Evolutionary conservation across 1,140 invertebrate genomes (phyloP).

Genomic region (Cydia amplana): DNA sequence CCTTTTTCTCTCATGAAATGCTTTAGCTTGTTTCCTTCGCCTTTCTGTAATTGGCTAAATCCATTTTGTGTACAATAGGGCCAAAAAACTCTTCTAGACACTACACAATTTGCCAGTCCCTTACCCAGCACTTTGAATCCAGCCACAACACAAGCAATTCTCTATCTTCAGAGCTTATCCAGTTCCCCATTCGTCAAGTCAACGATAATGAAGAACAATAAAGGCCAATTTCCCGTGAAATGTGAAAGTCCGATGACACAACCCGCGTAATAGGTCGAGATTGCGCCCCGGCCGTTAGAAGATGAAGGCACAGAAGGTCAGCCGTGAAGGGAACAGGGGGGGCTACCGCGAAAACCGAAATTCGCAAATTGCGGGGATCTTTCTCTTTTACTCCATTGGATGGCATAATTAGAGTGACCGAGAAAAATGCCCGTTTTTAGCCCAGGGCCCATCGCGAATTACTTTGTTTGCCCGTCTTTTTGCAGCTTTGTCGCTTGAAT

Average conservation of each 20-base stretch:
- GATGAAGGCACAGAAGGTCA: slow-evolving; percentile 12
- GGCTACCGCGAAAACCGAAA: too few species aligned
- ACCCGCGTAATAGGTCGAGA: slow-evolving; percentile 61
- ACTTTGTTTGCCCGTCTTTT: not conserved
- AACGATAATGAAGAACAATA: slow-evolving; percentile 15
- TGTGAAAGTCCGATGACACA: slow-evolving; percentile 68
- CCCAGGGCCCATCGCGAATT: not conserved
- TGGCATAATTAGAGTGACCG: too few species aligned
- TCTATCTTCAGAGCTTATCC: not conserved
- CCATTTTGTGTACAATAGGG: not conserved
- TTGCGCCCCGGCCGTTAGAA: slow-evolving; percentile 30
- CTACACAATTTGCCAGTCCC: too few species aligned
- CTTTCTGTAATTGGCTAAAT: not conserved
- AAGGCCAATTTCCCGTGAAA: slow-evolving; percentile 45
- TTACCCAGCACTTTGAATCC: too few species aligned
- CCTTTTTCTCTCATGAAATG: not conserved
- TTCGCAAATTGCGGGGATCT: too few species aligned
- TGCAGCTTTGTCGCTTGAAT: too few species aligned
- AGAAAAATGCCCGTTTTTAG: too few species aligned
- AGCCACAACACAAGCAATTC: not conserved
- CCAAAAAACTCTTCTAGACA: not conserved
- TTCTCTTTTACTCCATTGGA: too few species aligned
- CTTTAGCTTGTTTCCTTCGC: not conserved
- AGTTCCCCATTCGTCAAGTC: not conserved
- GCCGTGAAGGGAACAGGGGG: not conserved